A percentile compares a stretch with the other conserved stretches of the same genome.
phyloP scores from a whole-genome alignment of 2,113 vertebrate species.

The Ptilonorhynchus violaceus region DNA sequence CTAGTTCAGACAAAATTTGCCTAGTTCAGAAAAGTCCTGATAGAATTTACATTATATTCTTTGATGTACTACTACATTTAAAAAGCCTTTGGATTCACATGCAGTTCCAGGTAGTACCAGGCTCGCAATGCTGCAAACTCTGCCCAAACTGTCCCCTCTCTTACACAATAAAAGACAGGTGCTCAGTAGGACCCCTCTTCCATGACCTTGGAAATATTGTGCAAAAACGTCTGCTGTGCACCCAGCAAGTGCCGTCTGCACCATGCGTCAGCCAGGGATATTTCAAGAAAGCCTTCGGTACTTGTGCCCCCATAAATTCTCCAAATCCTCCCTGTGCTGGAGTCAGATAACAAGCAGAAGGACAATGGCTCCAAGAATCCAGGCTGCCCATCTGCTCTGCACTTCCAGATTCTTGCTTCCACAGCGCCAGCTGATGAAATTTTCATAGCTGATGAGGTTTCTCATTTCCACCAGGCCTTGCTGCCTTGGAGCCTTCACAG shows the following conservation, averaged over 20 bases:
- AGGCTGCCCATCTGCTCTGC: constrained; percentile 77
- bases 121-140: background rate
- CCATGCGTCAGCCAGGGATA: constrained; percentile 61
- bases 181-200: background rate
- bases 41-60: background rate
- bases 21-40: fast-evolving
- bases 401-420: constrained; percentile 70
- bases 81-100: background rate
- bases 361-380: constrained; percentile 76
- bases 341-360: constrained; percentile 75
- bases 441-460: constrained; percentile 74
- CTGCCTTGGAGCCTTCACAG: constrained; percentile 55
- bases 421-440: constrained; percentile 74
- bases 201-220: constrained; percentile 45
- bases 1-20: background rate
- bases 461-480: constrained; percentile 47
- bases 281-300: constrained; percentile 67
- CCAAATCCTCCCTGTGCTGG: constrained; percentile 62
- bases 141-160: background rate
- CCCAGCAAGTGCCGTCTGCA: background rate
- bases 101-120: background rate
- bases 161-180: constrained; percentile 29
- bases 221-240: background rate
- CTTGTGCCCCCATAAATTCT: constrained; percentile 78
- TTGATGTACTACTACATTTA: background rate